Conservation (phyloP, 2,797 vertebrate genomes). For the Sebastes kiyomatsui region DNA sequence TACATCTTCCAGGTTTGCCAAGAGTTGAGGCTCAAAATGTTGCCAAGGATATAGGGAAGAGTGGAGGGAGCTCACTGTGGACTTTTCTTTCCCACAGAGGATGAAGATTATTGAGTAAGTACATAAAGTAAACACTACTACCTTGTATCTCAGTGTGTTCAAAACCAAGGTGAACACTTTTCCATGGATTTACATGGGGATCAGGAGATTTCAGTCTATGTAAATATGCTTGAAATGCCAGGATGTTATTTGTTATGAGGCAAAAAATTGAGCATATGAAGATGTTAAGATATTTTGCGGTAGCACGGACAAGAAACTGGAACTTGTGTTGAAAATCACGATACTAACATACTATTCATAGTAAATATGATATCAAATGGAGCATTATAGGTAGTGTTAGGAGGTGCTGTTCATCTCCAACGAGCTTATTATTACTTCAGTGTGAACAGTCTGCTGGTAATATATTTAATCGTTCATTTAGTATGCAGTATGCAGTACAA, state of each 20-base stretch:
- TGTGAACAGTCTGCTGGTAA: too few relatives aligned
- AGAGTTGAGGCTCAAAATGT: background rate
- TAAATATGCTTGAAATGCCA: background rate
- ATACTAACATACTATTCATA: too few relatives aligned
- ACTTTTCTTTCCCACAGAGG: background rate
- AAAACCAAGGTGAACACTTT: background rate
- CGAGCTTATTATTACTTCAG: too few relatives aligned
- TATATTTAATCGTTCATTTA: background rate
- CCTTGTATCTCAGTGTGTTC: background rate
- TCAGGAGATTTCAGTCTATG: background rate
- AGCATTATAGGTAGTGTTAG: too few relatives aligned
- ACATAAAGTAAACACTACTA: background rate
- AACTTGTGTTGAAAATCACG: too few relatives aligned
- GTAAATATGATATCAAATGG: too few relatives aligned
- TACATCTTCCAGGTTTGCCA: background rate
- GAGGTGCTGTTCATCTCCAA: too few relatives aligned
- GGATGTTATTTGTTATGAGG: background rate
- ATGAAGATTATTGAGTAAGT: background rate
- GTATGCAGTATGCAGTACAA: background rate
- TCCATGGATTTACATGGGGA: background rate
- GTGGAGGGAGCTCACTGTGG: background rate
- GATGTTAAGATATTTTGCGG: too few relatives aligned
- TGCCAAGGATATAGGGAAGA: background rate
- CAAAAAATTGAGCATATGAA: background rate
- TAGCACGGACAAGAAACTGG: too few relatives aligned